Evolutionary conservation across 2,113 vertebrate species (phyloP).

Genomic region (Vidua chalybeata): DNA sequence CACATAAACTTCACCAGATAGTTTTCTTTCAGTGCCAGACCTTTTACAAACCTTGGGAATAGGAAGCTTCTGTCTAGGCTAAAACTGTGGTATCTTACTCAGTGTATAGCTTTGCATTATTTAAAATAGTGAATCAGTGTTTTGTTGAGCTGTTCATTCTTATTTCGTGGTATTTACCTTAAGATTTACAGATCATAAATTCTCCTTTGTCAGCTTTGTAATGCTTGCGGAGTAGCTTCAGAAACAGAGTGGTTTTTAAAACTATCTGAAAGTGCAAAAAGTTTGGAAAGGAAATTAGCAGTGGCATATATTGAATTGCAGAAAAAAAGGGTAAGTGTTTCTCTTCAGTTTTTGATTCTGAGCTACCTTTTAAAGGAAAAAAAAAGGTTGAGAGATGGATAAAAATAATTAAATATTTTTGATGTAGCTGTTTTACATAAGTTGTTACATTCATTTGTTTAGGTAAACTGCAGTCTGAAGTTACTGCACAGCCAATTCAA

Average conservation of each 20-base stretch:
- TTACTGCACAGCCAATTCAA: background rate
- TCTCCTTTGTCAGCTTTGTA: background rate
- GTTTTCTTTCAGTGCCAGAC: background rate
- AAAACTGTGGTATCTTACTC: background rate
- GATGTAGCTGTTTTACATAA: background rate
- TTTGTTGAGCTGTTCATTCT: conserved; percentile 16
- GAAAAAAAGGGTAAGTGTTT: background rate
- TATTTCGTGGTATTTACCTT: background rate
- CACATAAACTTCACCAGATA: background rate
- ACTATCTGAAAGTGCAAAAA: background rate
- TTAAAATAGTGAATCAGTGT: background rate
- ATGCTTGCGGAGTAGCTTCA: background rate
- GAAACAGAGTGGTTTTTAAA: background rate
- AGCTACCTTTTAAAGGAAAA: background rate
- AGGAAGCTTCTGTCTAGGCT: background rate
- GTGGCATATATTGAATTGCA: background rate
- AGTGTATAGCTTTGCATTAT: background rate
- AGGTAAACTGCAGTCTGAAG: background rate
- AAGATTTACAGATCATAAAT: background rate
- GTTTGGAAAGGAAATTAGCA: background rate
- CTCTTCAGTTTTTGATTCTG: background rate
- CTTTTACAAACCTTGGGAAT: background rate
- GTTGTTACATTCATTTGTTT: background rate
- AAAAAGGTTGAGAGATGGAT: background rate
- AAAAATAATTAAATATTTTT: background rate